Percentiles rank a stretch among this genome's conserved stretches.
phyloP scores from a whole-genome alignment of 2,888 invertebrate species.

The Selenia dentaria region DNA sequence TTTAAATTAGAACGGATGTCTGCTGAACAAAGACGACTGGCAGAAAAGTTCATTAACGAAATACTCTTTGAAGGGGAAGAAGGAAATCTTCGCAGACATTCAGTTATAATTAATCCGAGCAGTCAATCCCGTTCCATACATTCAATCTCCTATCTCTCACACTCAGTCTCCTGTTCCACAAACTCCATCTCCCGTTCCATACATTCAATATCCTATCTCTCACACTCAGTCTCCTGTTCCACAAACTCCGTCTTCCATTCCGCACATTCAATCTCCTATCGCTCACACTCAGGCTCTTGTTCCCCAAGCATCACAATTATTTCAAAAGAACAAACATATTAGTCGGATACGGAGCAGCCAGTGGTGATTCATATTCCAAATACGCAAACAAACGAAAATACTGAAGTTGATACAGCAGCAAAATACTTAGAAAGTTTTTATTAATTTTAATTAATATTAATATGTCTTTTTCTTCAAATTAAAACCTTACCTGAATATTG shows the following conservation, averaged over 20 bases:
- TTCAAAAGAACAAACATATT: neutral
- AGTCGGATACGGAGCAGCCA: constrained; percentile 9
- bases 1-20: constrained; percentile 25
- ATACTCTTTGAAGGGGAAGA: constrained; percentile 27
- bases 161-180: constrained; percentile 11
- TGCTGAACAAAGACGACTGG: constrained; percentile 23
- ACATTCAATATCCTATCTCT: neutral
- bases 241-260: constrained; percentile 3
- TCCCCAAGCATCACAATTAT: constrained; percentile 9
- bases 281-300: constrained; percentile 6
- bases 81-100: constrained; percentile 21
- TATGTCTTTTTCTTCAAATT: constrained; percentile 4
- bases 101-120: constrained; percentile 13
- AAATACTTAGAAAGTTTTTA: constrained; percentile 13
- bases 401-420: constrained; percentile 8
- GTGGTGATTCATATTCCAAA: constrained; percentile 15
- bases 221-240: constrained; percentile 10
- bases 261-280: neutral
- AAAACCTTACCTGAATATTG: constrained; percentile 14
- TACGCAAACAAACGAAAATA: constrained; percentile 14
- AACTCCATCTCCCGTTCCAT: constrained; percentile 3
- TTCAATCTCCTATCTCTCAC: neutral
- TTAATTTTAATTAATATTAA: constrained; percentile 12
- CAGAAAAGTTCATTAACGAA: constrained; percentile 26
- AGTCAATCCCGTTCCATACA: neutral